Conservation (phyloP, 2,888 invertebrate species). For the Loripinus fragilis region DNA sequence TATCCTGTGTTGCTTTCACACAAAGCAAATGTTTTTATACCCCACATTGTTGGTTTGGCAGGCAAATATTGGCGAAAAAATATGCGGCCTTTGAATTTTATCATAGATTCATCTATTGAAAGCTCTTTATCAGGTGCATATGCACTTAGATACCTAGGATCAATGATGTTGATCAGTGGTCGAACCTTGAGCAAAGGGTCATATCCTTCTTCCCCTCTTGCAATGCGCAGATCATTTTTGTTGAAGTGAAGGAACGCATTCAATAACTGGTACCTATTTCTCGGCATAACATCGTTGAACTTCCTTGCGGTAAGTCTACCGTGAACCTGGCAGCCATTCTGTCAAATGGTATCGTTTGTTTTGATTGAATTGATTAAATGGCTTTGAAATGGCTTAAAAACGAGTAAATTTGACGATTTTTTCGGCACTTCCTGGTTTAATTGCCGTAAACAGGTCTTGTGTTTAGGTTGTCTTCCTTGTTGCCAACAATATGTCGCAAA, state of each 20-base stretch:
- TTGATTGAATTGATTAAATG: no score
- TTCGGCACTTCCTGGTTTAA: no score
- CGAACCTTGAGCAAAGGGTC: constrained; percentile 32
- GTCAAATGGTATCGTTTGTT: no score
- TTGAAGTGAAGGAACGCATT: constrained; percentile 26
- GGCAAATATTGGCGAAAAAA: constrained; percentile 43
- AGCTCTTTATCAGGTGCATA: constrained; percentile 29
- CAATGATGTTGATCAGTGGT: constrained; percentile 28
- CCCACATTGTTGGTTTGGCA: constrained; percentile 40
- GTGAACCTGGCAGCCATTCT: no score
- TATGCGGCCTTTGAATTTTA: constrained; percentile 51
- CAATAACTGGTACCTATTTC: constrained; percentile 31
- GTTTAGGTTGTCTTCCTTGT: no score
- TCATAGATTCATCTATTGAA: constrained; percentile 38
- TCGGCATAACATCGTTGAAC: constrained; percentile 26
- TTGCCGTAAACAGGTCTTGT: no score
- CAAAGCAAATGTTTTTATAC: constrained; percentile 36
- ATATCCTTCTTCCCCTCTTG: constrained; percentile 15
- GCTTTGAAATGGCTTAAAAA: no score
- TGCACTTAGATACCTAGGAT: constrained; percentile 24
- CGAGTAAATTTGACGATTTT: no score
- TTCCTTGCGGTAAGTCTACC: constrained; percentile 26
- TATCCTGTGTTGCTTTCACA: constrained; percentile 51
- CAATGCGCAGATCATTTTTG: constrained; percentile 20
- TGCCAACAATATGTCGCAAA: no score